Evolutionary conservation across 2,797 vertebrate species (phyloP).

Genomic region (Microctenopoma stevenorrisi): DNA sequence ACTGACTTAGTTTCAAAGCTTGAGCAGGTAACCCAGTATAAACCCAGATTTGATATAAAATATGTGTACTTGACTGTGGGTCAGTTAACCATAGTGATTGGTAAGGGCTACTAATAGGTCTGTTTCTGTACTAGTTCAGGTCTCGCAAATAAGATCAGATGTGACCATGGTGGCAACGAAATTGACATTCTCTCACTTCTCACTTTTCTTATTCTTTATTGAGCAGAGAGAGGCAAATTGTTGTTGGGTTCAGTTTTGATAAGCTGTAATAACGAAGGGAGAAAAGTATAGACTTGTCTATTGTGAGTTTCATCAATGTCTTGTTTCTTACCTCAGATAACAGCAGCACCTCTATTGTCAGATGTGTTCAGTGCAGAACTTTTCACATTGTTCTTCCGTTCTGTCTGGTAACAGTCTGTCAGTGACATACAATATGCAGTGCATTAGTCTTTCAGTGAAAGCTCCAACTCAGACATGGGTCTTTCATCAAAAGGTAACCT

Average conservation of each 20-base stretch:
- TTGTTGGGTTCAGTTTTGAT: constrained; percentile 6
- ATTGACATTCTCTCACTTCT: neutral
- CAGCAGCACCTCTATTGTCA: constrained; percentile 3
- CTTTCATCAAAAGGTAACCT: neutral
- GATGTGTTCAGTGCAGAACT: constrained; percentile 25
- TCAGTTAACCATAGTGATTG: constrained; percentile 4
- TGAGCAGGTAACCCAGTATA: neutral
- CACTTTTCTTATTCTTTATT: neutral
- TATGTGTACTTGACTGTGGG: constrained; percentile 3
- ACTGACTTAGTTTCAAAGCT: neutral
- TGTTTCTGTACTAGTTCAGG: constrained; percentile 1
- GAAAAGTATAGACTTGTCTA: constrained; percentile 7
- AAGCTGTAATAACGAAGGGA: constrained; percentile 5
- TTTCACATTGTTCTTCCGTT: constrained; percentile 1
- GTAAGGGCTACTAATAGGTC: neutral
- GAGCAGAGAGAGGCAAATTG: constrained; percentile 17
- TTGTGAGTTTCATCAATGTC: constrained; percentile 34
- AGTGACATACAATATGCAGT: constrained; percentile 14
- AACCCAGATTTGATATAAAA: constrained; percentile 1
- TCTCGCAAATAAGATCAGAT: constrained; percentile 8
- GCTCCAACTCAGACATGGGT: constrained; percentile 24
- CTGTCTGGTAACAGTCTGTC: constrained; percentile 16
- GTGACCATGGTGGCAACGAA: neutral
- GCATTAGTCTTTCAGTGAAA: constrained; percentile 9
- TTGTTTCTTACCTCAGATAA: constrained; percentile 29